A percentile compares a stretch with the other conserved stretches of the same genome.
phyloP scores from a whole-genome alignment of 2,888 invertebrate species.

The Danaus chrysippus region DNA sequence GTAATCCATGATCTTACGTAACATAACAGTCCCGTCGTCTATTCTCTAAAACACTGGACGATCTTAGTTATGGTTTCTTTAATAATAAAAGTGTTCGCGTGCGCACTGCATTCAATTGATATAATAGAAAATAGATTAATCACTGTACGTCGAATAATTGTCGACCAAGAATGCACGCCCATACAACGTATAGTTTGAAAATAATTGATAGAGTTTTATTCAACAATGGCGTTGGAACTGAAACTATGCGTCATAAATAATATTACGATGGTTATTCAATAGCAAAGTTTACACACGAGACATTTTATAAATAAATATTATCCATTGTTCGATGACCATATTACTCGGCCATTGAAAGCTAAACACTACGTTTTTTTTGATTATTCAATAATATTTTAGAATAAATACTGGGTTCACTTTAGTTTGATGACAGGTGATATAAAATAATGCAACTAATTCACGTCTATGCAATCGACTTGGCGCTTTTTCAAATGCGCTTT shows the following conservation, averaged over 20 bases:
- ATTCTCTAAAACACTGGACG: slow-evolving; percentile 41
- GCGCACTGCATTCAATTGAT: slow-evolving; percentile 68
- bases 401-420: slow-evolving; percentile 2
- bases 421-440: slow-evolving; percentile 16
- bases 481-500: slow-evolving; percentile 45
- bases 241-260: slow-evolving; percentile 5
- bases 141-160: slow-evolving; percentile 52
- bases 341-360: not conserved
- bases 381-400: not conserved
- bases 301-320: slow-evolving; percentile 17
- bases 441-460: slow-evolving; percentile 33
- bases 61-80: slow-evolving; percentile 54
- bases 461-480: slow-evolving; percentile 46
- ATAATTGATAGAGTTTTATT: slow-evolving; percentile 54
- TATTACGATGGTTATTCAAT: slow-evolving; percentile 14
- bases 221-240: slow-evolving; percentile 46
- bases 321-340: not conserved
- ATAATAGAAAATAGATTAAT: slow-evolving; percentile 71
- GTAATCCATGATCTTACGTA: slow-evolving; percentile 28
- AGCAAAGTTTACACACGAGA: not conserved
- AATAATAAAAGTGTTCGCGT: slow-evolving; percentile 69
- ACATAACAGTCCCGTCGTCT: slow-evolving; percentile 39
- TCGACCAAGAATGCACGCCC: slow-evolving; percentile 41
- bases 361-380: not conserved
- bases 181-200: slow-evolving; percentile 63